A percentile compares a stretch with the other conserved stretches of the same genome.
Evolutionary conservation across 2,888 invertebrate species (phyloP).

Genomic region (Protophormia terraenovae): DNA sequence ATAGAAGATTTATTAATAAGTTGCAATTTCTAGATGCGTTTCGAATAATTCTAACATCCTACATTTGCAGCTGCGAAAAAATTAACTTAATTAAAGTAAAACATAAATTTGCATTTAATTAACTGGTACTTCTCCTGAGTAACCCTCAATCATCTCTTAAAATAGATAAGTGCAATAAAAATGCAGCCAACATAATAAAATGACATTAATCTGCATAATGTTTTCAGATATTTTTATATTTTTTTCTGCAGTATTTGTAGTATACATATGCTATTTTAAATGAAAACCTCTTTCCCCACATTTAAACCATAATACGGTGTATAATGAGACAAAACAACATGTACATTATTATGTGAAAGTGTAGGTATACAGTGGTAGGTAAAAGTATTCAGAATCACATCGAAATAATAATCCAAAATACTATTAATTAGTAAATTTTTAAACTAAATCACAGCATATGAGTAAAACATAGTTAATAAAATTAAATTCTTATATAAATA

Average conservation of each 20-base stretch:
- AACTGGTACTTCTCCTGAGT: conserved; percentile 9
- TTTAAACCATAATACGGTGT: conserved; percentile 24
- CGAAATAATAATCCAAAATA: too few relatives aligned
- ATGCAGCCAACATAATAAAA: conserved; percentile 34
- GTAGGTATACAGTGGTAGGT: not conserved
- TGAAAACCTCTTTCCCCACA: not conserved
- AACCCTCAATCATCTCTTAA: conserved; percentile 6
- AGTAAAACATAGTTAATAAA: too few relatives aligned
- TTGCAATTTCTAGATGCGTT: not conserved
- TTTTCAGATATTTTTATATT: conserved; percentile 19
- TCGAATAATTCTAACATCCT: too few relatives aligned
- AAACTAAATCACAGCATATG: too few relatives aligned
- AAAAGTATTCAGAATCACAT: not conserved
- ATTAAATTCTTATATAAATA: too few relatives aligned
- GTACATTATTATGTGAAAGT: not conserved
- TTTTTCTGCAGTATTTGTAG: conserved; percentile 15
- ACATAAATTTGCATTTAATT: conserved; percentile 38
- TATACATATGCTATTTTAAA: conserved; percentile 20
- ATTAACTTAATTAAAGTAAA: not conserved
- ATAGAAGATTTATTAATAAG: too few relatives aligned
- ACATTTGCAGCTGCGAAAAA: not conserved
- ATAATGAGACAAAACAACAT: conserved; percentile 27
- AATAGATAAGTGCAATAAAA: conserved; percentile 40
- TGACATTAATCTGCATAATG: conserved; percentile 55
- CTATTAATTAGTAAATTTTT: too few relatives aligned